A percentile compares a stretch with the other conserved stretches of the same genome.
phyloP scores from a whole-genome alignment of 1,140 invertebrate species.

The Ooceraea biroi region DNA sequence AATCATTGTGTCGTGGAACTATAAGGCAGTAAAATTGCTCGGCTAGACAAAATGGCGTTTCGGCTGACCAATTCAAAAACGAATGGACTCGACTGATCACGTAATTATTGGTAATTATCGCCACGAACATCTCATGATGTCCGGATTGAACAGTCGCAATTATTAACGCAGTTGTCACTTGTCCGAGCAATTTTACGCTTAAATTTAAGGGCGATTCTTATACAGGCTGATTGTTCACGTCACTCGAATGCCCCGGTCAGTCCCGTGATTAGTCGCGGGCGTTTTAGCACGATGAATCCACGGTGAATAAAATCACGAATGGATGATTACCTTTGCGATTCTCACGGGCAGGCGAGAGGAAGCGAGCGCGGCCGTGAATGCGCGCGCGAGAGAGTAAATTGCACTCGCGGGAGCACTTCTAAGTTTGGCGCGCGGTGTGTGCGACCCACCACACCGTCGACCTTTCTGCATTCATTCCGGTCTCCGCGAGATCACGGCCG shows the following conservation, averaged over 20 bases:
- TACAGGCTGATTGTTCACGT: no score
- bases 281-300: background rate
- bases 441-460: slow-evolving; percentile 42
- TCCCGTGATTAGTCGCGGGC: background rate
- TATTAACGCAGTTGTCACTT: background rate
- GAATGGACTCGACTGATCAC: background rate
- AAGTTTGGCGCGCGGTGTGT: slow-evolving; percentile 38
- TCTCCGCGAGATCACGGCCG: slow-evolving; percentile 52
- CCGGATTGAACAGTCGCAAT: background rate
- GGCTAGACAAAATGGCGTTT: background rate
- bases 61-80: background rate
- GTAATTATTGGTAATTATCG: background rate
- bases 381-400: background rate
- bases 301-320: background rate
- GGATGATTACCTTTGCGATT: background rate
- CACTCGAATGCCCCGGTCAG: background rate
- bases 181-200: background rate
- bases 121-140: background rate
- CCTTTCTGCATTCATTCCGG: slow-evolving; percentile 59
- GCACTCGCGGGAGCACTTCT: slow-evolving; percentile 19
- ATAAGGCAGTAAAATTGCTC: background rate
- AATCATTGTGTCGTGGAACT: no score
- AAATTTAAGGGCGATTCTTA: no score
- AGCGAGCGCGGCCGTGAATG: background rate
- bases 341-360: background rate